Base-by-base conservation (phyloP, 2,888 invertebrate genomes). In the Actias luna region DNA sequence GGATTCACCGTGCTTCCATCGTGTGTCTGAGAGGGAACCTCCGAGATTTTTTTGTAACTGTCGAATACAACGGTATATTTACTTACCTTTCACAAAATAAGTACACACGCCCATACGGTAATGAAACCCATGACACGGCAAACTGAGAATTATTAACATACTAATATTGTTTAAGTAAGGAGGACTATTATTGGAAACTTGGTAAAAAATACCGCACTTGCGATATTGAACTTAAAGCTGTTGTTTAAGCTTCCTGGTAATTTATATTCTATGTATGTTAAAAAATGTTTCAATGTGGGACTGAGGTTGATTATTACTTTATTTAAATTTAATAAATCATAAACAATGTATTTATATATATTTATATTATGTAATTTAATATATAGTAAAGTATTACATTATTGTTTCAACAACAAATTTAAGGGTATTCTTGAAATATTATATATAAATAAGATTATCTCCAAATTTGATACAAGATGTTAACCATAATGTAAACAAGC, bases 381-480 rank as follows among this genome's bases (percentile, higher is more conserved):
- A 18, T 18, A 18, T 50, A 33, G n/a, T 52, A 52, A 33, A 35
- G 16, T n/a, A 29, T 27, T 10, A 25, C 0, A 29, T 61, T 55
- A 27, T 10, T n/a, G 12, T 27, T 27, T 35, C 5, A 50, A 55
- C 12, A 55, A 61, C 16, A 55, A 18, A 52, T 10, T 8, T 35
- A 60, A 60, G 60, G 60, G 35, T 35, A 35, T n/a, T 10, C 5
- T 61, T 5, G 1, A 61, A 25, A 61, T 35, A 27, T 16, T 36
- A 12, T 59, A 35, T n/a, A 18, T 42, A n/a, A 59, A 59, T 29
- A 29, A n/a, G 16, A 35, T 46, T 42, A 59, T 18, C 16, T 59
- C 14, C 16, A 42, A n/a, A 29, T 29, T 42, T 42, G 16, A 16
- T 39, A 12, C n/a, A 16, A 5, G 39, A 59, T 42, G 12, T 29